A percentile compares a stretch with the other conserved stretches of the same genome.
Evolutionary conservation across 2,888 invertebrate species (phyloP).

Genomic region (Escarpia spicata): DNA sequence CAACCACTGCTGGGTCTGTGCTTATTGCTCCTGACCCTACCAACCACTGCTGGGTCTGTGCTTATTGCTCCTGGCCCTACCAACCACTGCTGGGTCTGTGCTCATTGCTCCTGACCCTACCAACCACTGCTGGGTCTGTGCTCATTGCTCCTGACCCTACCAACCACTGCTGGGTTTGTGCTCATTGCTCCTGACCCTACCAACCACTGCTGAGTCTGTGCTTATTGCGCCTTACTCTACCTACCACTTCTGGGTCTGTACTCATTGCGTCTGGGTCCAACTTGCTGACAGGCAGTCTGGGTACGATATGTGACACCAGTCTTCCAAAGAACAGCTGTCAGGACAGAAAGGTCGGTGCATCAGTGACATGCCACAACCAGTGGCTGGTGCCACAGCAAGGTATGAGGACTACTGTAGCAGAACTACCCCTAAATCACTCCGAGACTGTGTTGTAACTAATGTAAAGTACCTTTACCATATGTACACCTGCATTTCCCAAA

Average conservation of each 20-base stretch:
- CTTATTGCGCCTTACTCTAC: not conserved
- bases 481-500: no score
- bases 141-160: not conserved
- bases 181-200: not conserved
- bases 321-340: conserved; percentile 56
- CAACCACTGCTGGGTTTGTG: not conserved
- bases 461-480: no score
- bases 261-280: conserved; percentile 52
- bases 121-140: not conserved
- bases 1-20: not conserved
- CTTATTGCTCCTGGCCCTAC: not conserved
- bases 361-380: not conserved
- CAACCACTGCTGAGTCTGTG: not conserved
- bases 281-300: conserved; percentile 51
- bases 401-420: no score
- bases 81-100: not conserved
- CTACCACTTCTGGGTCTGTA: conserved; percentile 49
- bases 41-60: not conserved
- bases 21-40: not conserved
- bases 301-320: conserved; percentile 52
- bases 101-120: not conserved
- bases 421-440: no score
- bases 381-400: no score
- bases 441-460: no score
- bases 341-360: conserved; percentile 25